A percentile compares a stretch with the other conserved stretches of the same genome.
Evolutionary conservation across 2,113 vertebrate species (phyloP).

Genomic region (Cyanistes caeruleus): DNA sequence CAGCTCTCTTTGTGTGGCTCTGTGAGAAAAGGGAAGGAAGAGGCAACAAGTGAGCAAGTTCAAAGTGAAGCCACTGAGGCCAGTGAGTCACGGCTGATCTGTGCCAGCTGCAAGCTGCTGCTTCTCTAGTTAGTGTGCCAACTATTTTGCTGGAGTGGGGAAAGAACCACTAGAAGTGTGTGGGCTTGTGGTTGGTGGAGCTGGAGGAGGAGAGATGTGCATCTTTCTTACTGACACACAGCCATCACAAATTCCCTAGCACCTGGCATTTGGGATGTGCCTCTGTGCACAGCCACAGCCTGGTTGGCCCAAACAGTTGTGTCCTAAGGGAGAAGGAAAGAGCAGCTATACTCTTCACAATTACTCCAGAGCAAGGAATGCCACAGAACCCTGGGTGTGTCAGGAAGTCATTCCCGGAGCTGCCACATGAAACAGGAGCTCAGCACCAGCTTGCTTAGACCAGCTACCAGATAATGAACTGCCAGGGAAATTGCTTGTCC

Average conservation of each 20-base stretch:
- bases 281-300: background rate
- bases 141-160: background rate
- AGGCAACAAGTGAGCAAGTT: background rate
- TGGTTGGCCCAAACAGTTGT: background rate
- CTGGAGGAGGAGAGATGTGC: accelerated
- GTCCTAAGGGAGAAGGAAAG: background rate
- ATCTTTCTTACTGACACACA: background rate
- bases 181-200: accelerated
- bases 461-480: background rate
- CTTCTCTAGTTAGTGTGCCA: background rate
- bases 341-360: accelerated
- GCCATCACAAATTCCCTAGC: background rate
- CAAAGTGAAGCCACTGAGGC: background rate
- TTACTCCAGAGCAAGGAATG: background rate
- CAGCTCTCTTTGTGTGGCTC: background rate
- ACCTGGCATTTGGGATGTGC: background rate
- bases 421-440: background rate
- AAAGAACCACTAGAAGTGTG: background rate
- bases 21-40: background rate
- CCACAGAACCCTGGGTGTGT: background rate
- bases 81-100: background rate
- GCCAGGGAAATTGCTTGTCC: accelerated
- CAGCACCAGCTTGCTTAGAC: background rate
- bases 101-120: slow-evolving; percentile 25
- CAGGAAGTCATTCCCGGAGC: background rate